Base-by-base conservation (phyloP, 2,888 invertebrate genomes). In the Brenthis ino region DNA sequence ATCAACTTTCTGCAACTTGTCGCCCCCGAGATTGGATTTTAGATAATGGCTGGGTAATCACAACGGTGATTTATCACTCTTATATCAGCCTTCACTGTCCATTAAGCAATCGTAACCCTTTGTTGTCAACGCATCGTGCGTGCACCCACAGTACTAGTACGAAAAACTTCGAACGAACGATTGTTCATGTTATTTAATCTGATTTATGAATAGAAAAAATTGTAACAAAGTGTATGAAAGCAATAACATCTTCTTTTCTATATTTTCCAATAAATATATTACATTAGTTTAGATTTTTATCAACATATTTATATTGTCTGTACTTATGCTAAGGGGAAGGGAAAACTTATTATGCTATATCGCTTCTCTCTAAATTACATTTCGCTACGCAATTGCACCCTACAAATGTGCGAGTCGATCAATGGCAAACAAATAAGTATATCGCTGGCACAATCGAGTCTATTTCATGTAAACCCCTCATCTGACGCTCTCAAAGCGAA, bases 61-160 rank as follows among this genome's bases (percentile, higher is more conserved):
- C 85, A 80, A 72, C 74, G 86, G 92, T 93, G 93, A 93, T 93
- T 93, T 93, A 93, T 93, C 93, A 93, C 89, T 78, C 86, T 86
- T 91, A 93, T 93, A 93, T 86, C 86, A 85, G 87, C 86, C 91
- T 92, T 93, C 91, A 89, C 92, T 88, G 90, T 91, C 93, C 93
- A 93, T 93, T 93, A 93, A 86, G 88, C 93, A 92, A 91, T 91
- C 80, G 84, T 76, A 92, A 88, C 91, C 92, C 91, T 91, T 90
- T 89, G 87, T 87, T 80, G 82, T 68, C 69, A 73, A 70, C 70
- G 65, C 72, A 69, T 72, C 69, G 68, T 68, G 58, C 57, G 66
- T 60, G 33, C 16, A 13, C 28, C 28, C 48, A 14, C 48, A 60
- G 8, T 60, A 12, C 50, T 4, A 33, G 6, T 60, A 28, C 16